These are phyloP conservation scores for Chouioia cunea DNA, from an alignment of 2,888 invertebrate species.

Conservation along the genomic window DNA sequence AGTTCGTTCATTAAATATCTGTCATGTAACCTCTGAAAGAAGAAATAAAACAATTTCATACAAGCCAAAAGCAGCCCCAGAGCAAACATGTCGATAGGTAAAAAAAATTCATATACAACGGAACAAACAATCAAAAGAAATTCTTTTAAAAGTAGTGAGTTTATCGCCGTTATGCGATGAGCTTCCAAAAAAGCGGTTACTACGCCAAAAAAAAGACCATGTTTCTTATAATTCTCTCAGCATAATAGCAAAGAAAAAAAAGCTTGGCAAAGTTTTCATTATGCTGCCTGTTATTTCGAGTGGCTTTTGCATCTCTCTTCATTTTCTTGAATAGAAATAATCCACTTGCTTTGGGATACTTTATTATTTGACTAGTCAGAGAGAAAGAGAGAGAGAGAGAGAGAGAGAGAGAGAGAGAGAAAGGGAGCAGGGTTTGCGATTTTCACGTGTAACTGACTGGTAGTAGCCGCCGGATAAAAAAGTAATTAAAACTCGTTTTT, in stretches of 20 bases:
- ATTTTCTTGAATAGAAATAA: background rate
- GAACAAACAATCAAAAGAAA: slow-evolving; percentile 2
- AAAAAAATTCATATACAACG: slow-evolving; percentile 3
- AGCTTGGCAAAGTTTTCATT: slow-evolving; percentile 18
- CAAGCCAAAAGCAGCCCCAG: too few species aligned
- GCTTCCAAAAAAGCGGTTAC: too few species aligned
- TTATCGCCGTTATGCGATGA: background rate
- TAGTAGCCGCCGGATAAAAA: slow-evolving; percentile 16
- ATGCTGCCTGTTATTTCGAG: slow-evolving; percentile 19
- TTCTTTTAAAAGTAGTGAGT: slow-evolving; percentile 14
- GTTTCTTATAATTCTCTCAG: background rate
- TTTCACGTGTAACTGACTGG: slow-evolving; percentile 6
- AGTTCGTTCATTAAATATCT: too few species aligned
- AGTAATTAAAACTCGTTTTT: slow-evolving; percentile 42
- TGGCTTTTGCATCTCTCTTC: background rate
- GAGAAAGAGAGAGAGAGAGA: too few species aligned
- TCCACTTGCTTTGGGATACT: background rate
- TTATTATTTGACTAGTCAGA: slow-evolving; percentile 16
- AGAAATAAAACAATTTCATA: too few species aligned
- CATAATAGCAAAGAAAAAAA: background rate
- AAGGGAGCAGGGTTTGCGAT: too few species aligned
- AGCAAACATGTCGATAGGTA: too few species aligned
- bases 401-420: too few species aligned
- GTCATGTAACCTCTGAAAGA: too few species aligned
- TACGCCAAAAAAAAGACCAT: too few species aligned